Conservation (phyloP, 2,113 vertebrate genomes). For the Ceyx melanurus region DNA sequence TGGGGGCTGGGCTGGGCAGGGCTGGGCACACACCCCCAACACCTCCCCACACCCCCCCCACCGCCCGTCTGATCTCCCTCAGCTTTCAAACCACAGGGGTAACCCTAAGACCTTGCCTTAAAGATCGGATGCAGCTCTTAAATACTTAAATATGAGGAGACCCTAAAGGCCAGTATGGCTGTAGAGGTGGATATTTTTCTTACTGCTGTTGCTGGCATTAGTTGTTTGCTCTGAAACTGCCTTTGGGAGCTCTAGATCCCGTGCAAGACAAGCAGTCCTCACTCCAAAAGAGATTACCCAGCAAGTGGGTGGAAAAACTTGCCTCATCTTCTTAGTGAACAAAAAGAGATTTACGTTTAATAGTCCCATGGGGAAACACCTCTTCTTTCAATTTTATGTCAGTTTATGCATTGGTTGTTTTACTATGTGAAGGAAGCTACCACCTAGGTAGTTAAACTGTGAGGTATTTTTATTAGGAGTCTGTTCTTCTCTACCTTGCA, state of each 20-base stretch:
- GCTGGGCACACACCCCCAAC: neutral
- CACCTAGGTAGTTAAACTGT: neutral
- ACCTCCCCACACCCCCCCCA: neutral
- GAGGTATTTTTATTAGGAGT: neutral
- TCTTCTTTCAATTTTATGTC: neutral
- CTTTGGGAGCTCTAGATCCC: neutral
- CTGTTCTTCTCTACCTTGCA: neutral
- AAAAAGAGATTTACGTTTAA: neutral
- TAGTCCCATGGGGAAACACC: neutral
- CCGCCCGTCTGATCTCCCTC: neutral
- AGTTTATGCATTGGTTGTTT: neutral
- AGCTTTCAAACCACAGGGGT: fast-evolving
- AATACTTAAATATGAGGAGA: neutral
- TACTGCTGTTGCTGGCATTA: neutral
- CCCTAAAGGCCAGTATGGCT: fast-evolving
- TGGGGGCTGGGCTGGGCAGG: neutral
- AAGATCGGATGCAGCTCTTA: fast-evolving
- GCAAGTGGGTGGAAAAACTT: neutral
- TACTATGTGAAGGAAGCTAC: neutral
- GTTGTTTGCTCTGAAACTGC: neutral
- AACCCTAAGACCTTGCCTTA: fast-evolving
- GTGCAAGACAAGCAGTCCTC: neutral
- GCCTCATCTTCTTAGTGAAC: neutral
- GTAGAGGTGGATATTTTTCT: neutral
- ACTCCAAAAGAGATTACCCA: neutral